Evolutionary conservation across 2,888 invertebrate species (phyloP).

Genomic region (Polietes domitor): DNA sequence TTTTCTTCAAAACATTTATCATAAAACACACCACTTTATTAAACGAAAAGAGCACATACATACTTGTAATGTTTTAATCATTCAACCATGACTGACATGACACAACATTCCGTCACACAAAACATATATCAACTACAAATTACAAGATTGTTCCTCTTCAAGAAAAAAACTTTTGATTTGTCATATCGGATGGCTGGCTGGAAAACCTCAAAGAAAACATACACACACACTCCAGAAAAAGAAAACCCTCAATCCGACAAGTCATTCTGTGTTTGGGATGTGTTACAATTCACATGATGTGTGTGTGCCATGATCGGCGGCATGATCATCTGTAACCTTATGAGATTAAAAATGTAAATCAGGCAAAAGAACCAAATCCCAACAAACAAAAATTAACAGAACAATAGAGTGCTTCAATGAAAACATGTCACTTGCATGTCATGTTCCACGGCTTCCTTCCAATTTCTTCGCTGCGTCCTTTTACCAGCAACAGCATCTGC

Average conservation of each 20-base stretch:
- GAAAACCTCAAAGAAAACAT: constrained; percentile 44
- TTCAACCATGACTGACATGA: constrained; percentile 58
- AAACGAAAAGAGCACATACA: neutral
- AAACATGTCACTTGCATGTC: constrained; percentile 56
- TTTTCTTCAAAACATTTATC: no score
- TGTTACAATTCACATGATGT: constrained; percentile 4
- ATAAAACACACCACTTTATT: no score
- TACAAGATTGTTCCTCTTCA: constrained; percentile 29
- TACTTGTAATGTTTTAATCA: constrained; percentile 5
- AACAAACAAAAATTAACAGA: constrained; percentile 64
- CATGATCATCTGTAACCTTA: constrained; percentile 73
- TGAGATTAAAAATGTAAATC: constrained; percentile 80
- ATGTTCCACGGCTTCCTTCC: constrained; percentile 39
- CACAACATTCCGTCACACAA: constrained; percentile 45
- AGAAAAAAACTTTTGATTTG: constrained; percentile 3
- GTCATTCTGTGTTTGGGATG: neutral
- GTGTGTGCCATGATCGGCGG: constrained; percentile 41
- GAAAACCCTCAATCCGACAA: neutral
- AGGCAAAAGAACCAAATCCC: constrained; percentile 49
- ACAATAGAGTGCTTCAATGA: constrained; percentile 68
- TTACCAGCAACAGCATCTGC: constrained; percentile 1
- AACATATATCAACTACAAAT: constrained; percentile 16
- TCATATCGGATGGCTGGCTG: neutral
- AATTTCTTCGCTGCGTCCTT: neutral
- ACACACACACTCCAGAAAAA: neutral